These are phyloP conservation scores for Hypomecis atomaria DNA, from an alignment of 2,888 invertebrate genomes.

Conservation along the genomic window DNA sequence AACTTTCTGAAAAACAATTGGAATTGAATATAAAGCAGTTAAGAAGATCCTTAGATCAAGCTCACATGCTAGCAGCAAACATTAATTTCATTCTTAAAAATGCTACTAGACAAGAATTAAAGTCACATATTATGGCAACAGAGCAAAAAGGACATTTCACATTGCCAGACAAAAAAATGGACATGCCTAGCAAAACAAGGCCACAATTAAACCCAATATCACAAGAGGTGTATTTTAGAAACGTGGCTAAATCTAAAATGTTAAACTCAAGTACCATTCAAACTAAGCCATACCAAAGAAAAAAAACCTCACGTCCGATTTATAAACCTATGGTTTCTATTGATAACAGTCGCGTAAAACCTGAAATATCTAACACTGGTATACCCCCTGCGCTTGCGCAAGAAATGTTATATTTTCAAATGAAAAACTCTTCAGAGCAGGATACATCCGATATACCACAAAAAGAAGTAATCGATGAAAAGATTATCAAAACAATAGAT, in stretches of 20 bases:
- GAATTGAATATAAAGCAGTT: not conserved
- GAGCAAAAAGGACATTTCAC: too few species aligned
- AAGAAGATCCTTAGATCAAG: not conserved
- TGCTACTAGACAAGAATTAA: not conserved
- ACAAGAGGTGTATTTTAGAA: not conserved
- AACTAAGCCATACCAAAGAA: conserved; percentile 3
- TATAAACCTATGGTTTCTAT: conserved; percentile 10
- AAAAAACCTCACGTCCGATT: not conserved
- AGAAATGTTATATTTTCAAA: not conserved
- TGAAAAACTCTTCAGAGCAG: not conserved
- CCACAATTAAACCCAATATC: not conserved
- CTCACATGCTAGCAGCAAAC: not conserved
- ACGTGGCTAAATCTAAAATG: not conserved
- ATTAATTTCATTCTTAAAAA: not conserved
- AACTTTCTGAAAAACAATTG: conserved; percentile 1
- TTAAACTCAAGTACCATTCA: not conserved
- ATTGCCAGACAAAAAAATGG: not conserved
- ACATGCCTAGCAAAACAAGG: not conserved
- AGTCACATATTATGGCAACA: not conserved
- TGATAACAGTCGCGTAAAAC: not conserved
- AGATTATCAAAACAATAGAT: not conserved
- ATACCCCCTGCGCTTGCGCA: not conserved
- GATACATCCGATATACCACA: not conserved
- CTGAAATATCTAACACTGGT: not conserved
- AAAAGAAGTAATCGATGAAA: not conserved